A percentile compares a stretch with the other conserved stretches of the same genome.
Conservation (phyloP, 64 coral and sea anemone genomes). For the Anthopleura sola region DNA sequence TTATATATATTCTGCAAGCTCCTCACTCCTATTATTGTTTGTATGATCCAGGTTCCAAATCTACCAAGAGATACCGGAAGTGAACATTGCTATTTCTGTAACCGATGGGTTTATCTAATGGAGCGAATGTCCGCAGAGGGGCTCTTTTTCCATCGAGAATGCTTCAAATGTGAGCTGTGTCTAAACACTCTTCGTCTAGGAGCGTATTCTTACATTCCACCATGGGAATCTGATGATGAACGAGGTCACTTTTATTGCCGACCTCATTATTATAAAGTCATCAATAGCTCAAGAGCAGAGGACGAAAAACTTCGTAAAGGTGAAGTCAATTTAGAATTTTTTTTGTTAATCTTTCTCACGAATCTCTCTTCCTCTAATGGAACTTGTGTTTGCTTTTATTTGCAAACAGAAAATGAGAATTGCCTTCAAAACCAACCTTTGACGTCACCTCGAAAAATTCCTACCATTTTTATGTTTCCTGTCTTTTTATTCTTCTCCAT, state of each 20-base stretch:
- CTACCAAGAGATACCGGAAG: constrained; percentile 68
- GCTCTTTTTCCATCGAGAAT: constrained; percentile 96
- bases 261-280: constrained; percentile 62
- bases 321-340: background rate
- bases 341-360: too few relatives aligned
- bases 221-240: constrained; percentile 31
- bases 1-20: background rate
- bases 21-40: background rate
- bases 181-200: constrained; percentile 81
- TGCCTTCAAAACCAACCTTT: too few relatives aligned
- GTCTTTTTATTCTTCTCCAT: too few relatives aligned
- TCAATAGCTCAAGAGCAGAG: constrained; percentile 29
- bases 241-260: constrained; percentile 55
- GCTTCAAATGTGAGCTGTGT: constrained; percentile 88
- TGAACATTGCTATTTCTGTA: constrained; percentile 94
- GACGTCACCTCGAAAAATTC: too few relatives aligned
- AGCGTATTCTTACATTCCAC: constrained; percentile 73
- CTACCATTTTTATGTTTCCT: too few relatives aligned
- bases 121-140: constrained; percentile 92
- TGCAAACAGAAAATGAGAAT: background rate
- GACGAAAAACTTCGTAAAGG: constrained; percentile 1
- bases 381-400: background rate
- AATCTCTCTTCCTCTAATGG: background rate
- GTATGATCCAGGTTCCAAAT: constrained; percentile 19
- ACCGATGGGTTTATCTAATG: constrained; percentile 79